Evolutionary conservation across 2,888 invertebrate genomes (phyloP), one percentile per base, ranked within the genome.

Genomic region (Cremastinae sp.): DNA sequence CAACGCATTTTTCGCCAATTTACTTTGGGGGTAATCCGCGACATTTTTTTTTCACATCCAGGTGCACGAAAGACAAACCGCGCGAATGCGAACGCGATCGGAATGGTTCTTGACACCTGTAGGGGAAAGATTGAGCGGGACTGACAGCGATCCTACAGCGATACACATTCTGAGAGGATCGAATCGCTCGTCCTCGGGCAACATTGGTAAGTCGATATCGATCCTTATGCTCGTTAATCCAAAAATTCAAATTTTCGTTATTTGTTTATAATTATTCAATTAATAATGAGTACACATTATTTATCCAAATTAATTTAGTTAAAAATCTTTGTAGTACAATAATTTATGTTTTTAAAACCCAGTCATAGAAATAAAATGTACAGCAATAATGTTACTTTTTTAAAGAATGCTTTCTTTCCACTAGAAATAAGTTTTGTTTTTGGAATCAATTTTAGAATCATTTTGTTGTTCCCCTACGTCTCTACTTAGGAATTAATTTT

Each of bases 21-120:
- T 2, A 56, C 45, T 76, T 10, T 74, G 18, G 62, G 35, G 61
- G 66, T 78, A 76, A 76, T 66, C 68, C 61, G 68, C 35, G 55
- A 51, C 58, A 69, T 75, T 74, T 58, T 65, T 28, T 28, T 28
- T 68, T 59, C 69, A 62, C 65, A 89, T 89, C 89, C 91, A 97
- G 96, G 97, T 98, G 85, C 97, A 97, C 92, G 97, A 97, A 91
- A 93, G 97, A 89, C 98, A 99, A 92, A 95, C 98, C 81, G 97
- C 97, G 89, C 93, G 98, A 84, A 97, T 99, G 97, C 94, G 96
- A 90, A 97, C 98, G 82, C 94, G 98, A 84, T 98, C 98, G 75
- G 98, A 98, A 91, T 99, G 98, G 98, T 98, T 98, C 92, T 93
- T 97, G 90, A 94, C 94, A 86, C 94, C 94, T 73, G 92, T 92